These are phyloP conservation scores for Ceratosolen solmsi DNA, from an alignment of 1,140 invertebrate species.

Conservation along the genomic window DNA sequence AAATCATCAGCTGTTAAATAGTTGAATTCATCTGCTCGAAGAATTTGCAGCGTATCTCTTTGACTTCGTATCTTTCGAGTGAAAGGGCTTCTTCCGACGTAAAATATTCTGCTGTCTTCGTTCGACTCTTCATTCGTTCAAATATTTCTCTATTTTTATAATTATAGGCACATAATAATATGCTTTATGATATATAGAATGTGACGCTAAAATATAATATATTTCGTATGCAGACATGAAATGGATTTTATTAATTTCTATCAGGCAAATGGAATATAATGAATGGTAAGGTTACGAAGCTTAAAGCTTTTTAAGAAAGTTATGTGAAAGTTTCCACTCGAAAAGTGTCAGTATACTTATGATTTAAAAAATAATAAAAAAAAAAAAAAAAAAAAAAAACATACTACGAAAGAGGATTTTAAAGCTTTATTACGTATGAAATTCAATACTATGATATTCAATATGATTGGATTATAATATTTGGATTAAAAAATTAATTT, in stretches of 20 bases:
- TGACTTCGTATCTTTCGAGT: conserved; percentile 27
- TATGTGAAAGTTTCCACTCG: background rate
- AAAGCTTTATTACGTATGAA: background rate
- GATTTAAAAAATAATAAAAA: no score
- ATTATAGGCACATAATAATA: background rate
- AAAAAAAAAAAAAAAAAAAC: no score
- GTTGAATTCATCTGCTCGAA: background rate
- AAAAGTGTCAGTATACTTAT: background rate
- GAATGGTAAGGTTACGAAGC: background rate
- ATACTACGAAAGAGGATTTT: background rate
- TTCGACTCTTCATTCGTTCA: conserved; percentile 19
- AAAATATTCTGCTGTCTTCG: conserved; percentile 37
- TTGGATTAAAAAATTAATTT: background rate
- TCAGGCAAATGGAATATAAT: background rate
- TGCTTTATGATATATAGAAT: background rate
- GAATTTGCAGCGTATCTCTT: background rate
- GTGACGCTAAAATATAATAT: background rate
- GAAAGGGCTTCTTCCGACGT: conserved; percentile 42
- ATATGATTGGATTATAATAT: background rate
- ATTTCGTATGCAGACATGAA: background rate
- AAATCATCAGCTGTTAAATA: background rate
- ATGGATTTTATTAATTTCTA: background rate
- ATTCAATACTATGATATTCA: background rate
- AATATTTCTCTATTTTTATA: background rate
- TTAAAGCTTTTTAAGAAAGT: conserved; percentile 16